Evolutionary conservation across 2,113 vertebrate genomes (phyloP).

Genomic region (Setophaga coronata): DNA sequence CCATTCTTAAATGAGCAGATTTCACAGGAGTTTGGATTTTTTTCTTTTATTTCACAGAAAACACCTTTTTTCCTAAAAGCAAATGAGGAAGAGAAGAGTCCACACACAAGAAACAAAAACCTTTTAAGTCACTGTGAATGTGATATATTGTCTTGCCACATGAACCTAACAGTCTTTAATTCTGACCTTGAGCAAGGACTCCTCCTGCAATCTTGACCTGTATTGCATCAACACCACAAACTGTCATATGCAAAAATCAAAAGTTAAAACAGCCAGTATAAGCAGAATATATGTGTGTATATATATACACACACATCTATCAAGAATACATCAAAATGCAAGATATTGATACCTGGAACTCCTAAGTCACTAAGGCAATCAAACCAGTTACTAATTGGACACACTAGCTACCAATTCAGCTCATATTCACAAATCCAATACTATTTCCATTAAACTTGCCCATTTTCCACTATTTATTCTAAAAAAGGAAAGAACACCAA

Average conservation of each 20-base stretch:
- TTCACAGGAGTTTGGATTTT: neutral
- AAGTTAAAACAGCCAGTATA: neutral
- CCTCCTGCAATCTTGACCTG: neutral
- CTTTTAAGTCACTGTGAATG: neutral
- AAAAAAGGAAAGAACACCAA: neutral
- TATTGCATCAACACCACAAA: neutral
- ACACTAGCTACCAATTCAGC: neutral
- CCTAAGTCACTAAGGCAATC: neutral
- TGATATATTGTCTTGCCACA: neutral
- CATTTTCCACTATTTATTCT: neutral
- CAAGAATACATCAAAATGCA: neutral
- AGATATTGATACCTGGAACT: neutral
- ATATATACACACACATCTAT: accelerated
- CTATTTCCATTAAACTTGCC: neutral
- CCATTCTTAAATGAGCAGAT: neutral
- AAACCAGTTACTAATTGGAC: neutral
- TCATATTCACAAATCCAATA: neutral
- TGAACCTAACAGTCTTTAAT: neutral
- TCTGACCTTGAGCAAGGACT: neutral
- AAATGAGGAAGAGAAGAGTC: neutral
- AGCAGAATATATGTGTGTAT: neutral
- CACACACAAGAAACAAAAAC: neutral
- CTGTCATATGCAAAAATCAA: neutral
- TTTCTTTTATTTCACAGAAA: neutral
- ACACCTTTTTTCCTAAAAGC: neutral